Percentiles rank a stretch among this genome's conserved stretches.
Conservation (phyloP, 37 sponge, comb jelly and placozoan species). For the Geodia barretti region DNA sequence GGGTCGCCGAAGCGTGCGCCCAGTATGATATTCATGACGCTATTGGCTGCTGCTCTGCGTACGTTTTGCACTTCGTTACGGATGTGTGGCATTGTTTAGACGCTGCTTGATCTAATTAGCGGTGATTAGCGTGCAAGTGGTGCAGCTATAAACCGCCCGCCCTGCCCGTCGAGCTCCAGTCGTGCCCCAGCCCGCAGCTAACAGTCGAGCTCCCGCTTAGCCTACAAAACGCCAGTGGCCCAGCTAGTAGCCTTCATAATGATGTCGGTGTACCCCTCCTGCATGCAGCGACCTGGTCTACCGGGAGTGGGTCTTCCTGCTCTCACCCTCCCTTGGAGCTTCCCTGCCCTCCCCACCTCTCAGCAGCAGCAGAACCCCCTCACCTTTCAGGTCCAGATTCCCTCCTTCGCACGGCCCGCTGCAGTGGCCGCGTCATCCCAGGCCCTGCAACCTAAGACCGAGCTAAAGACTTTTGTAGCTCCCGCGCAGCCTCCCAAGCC, state of each 20-base stretch:
- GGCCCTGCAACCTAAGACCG: not conserved
- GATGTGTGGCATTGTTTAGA: conserved; percentile 8
- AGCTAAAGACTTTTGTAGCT: not conserved
- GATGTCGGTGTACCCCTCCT: conserved; percentile 59
- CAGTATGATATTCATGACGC: not conserved
- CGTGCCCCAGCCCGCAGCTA: not conserved
- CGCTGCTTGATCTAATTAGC: not conserved
- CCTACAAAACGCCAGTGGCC: not conserved
- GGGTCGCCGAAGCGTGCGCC: too few species aligned
- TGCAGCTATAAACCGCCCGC: not conserved
- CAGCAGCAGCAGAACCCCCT: not conserved
- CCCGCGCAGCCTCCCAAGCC: not conserved
- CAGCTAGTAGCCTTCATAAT: conserved; percentile 21
- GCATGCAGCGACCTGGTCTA: conserved; percentile 43
- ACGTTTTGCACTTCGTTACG: not conserved
- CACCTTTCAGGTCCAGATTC: not conserved
- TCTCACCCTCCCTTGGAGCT: not conserved
- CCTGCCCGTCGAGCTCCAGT: too few species aligned
- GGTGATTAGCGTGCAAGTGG: not conserved
- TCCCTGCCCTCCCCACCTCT: not conserved
- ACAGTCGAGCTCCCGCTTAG: not conserved
- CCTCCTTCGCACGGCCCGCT: not conserved
- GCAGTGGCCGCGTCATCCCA: not conserved
- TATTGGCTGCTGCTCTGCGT: not conserved
- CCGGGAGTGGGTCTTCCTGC: not conserved